These are phyloP conservation scores for Vanessa atalanta DNA, from an alignment of 1,140 invertebrate genomes.

Conservation along the genomic window DNA sequence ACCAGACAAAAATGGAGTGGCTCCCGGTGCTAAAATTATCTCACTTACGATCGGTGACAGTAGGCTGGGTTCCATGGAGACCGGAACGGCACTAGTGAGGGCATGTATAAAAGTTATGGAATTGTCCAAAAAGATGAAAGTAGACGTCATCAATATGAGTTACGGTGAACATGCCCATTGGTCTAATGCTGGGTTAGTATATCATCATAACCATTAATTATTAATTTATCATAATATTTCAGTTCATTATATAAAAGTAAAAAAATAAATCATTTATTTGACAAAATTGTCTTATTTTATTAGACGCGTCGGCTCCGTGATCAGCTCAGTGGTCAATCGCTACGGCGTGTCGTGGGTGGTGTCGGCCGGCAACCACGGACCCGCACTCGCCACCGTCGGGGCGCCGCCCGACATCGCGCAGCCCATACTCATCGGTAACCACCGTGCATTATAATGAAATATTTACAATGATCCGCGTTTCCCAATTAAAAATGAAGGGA, in stretches of 20 bases:
- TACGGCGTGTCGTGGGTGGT: conserved; percentile 95
- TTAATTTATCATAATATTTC: too few species aligned
- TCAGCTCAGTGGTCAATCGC: conserved; percentile 95
- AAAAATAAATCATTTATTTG: too few species aligned
- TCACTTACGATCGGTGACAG: conserved; percentile 96
- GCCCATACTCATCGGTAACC: conserved; percentile 88
- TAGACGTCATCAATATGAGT: conserved; percentile 98
- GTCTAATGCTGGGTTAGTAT: conserved; percentile 91
- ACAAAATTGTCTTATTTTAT: conserved; percentile 27
- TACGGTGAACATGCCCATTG: conserved; percentile 97
- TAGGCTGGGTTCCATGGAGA: conserved; percentile 96
- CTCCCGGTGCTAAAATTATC: conserved; percentile 97
- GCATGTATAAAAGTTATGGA: conserved; percentile 94
- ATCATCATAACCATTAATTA: background rate
- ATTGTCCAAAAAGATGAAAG: conserved; percentile 81
- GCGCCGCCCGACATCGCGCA: conserved; percentile 94
- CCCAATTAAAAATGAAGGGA: too few species aligned
- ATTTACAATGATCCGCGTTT: too few species aligned
- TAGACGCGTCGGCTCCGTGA: conserved; percentile 91
- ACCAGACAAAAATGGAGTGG: conserved; percentile 95
- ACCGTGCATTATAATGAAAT: background rate
- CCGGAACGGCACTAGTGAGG: conserved; percentile 93
- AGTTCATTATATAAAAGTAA: too few species aligned
- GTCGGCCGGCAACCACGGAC: conserved; percentile 97
- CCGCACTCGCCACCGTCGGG: conserved; percentile 94